Base-by-base conservation (phyloP, 2,888 invertebrate genomes). In the Phasia obesa region DNA sequence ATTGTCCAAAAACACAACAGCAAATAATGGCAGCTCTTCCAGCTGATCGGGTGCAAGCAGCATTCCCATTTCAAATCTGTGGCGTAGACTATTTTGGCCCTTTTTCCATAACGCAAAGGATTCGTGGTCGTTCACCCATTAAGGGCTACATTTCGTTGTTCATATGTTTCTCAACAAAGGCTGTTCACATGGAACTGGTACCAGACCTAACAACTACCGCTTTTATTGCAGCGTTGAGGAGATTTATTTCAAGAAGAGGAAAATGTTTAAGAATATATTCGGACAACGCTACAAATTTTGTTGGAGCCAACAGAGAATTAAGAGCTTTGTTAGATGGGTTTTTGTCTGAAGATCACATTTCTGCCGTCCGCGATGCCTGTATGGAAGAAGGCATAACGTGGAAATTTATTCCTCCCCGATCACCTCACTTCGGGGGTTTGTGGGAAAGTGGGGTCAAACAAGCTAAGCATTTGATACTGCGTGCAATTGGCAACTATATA, bases 231-330 rank as follows among this genome's bases (percentile, higher is more conserved):
- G 31, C 31, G 3, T 31, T 31, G 31, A 31, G 31, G 5, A 31
- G 31, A 9, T 31, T 31, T 31, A 31, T 31, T 31, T 31, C 57
- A 4, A 35, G 75, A 13, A 57, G 75, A 25, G 59, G 65, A 6
- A 44, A 55, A 11, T 42, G 55, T 19, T 9, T 57, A n/a, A 47
- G 17, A 3, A 47, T 65, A 11, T 57, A 55, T n/a, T 65, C 57
- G 13, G 73, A 73, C 49, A 73, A 73, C 17, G 73, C 73, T 1
- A 73, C 73, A 9, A 74, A 74, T 44, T 75, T 76, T 53, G 19
- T 75, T 13, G 76, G 76, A 17, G 67, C 76, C 0, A 23, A 49
- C n/a, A 23, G 23, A 5, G 69, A 69, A 42, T 27, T 76, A 23
- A 47, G 23, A 35, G 38, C 19, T 6, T 53, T 64, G 15, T 31